These are phyloP conservation scores for Bimastos eiseni DNA, from an alignment of 2,888 invertebrate species.

Conservation along the genomic window DNA sequence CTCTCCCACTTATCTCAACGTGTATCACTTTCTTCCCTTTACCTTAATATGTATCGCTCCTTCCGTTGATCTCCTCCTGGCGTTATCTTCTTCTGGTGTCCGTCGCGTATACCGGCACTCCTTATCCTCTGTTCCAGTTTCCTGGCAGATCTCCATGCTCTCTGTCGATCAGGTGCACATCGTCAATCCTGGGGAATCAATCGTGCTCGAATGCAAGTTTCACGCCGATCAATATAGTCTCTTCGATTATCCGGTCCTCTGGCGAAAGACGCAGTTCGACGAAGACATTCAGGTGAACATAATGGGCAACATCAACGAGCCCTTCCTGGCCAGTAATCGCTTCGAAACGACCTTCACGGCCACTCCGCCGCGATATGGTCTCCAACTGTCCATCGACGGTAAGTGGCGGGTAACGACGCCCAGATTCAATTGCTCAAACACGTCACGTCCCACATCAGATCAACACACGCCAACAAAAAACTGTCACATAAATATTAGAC, in stretches of 20 bases:
- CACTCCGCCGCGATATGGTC: slow-evolving; percentile 35
- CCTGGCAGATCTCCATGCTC: slow-evolving; percentile 31
- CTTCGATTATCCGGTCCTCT: slow-evolving; percentile 39
- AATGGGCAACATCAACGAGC: slow-evolving; percentile 42
- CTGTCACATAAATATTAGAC: background rate
- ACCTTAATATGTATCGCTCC: no score
- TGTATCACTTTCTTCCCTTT: background rate
- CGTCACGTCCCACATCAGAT: background rate
- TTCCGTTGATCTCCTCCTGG: background rate
- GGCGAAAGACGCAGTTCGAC: slow-evolving; percentile 40
- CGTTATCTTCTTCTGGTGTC: no score
- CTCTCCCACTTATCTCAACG: no score
- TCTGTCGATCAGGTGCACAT: slow-evolving; percentile 31
- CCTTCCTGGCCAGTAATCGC: slow-evolving; percentile 37
- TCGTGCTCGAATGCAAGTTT: slow-evolving; percentile 36
- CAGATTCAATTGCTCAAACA: background rate
- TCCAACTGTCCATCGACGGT: slow-evolving; percentile 32
- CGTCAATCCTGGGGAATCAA: slow-evolving; percentile 30
- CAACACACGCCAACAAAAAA: background rate
- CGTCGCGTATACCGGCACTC: background rate
- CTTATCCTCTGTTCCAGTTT: slow-evolving; percentile 24
- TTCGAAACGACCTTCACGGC: slow-evolving; percentile 38
- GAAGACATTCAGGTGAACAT: slow-evolving; percentile 42
- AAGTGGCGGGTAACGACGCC: background rate
- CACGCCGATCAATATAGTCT: slow-evolving; percentile 34